Evolutionary conservation across 2,113 vertebrate genomes (phyloP).

Genomic region (Tychaedon coryphoeus): DNA sequence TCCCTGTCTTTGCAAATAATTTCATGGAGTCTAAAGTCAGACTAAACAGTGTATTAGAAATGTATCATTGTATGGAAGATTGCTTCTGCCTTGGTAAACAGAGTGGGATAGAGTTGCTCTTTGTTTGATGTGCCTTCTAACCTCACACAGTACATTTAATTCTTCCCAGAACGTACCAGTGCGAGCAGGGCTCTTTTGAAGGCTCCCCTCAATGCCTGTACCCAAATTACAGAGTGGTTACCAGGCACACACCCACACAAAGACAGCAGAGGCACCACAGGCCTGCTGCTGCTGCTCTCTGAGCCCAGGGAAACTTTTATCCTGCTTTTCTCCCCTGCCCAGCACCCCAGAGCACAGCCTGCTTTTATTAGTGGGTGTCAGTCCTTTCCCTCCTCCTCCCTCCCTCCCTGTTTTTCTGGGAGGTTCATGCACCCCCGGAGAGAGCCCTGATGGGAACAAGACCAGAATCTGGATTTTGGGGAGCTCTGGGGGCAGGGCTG

Average conservation of each 20-base stretch:
- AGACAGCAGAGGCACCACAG: background rate
- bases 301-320: background rate
- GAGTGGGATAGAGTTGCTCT: slow-evolving; percentile 2
- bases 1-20: slow-evolving; percentile 67
- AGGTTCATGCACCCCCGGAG: background rate
- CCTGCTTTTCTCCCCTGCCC: background rate
- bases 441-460: background rate
- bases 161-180: slow-evolving; percentile 33
- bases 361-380: slow-evolving; percentile 47
- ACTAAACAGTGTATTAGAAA: slow-evolving; percentile 72
- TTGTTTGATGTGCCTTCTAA: background rate
- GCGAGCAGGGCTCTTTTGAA: background rate
- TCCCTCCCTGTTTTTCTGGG: background rate
- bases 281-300: slow-evolving; percentile 15
- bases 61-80: slow-evolving; percentile 13
- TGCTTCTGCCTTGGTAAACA: slow-evolving; percentile 34
- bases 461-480: background rate
- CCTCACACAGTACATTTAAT: slow-evolving; percentile 12
- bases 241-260: background rate
- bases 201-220: background rate
- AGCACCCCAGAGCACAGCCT: background rate
- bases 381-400: background rate
- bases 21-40: slow-evolving; percentile 65
- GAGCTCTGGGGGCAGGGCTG: background rate
- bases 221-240: background rate